These are phyloP conservation scores for Malaclemys terrapin DNA, from an alignment of 2,113 vertebrate species.

Conservation along the genomic window DNA sequence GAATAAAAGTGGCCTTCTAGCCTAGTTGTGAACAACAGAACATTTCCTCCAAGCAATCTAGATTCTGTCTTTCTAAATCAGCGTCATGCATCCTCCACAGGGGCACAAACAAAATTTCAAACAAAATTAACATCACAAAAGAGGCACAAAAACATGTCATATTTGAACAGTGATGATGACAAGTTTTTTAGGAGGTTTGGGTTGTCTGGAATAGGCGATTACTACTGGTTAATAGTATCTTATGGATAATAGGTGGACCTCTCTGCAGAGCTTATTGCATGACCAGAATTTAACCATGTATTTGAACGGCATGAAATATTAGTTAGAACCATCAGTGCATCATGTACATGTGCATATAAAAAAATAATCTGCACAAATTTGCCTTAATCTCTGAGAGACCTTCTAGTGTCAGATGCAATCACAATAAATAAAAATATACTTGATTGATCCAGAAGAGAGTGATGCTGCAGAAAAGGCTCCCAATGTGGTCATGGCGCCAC, in stretches of 20 bases:
- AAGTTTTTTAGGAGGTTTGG: background rate
- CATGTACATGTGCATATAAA: background rate
- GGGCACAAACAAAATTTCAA: background rate
- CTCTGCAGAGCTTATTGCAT: background rate
- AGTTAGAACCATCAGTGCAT: background rate
- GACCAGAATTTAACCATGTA: background rate
- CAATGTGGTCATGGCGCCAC: background rate
- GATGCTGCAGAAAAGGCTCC: background rate
- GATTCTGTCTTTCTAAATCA: background rate
- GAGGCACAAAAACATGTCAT: background rate
- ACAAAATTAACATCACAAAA: background rate
- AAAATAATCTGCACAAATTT: background rate
- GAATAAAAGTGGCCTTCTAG: background rate
- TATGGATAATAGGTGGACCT: background rate
- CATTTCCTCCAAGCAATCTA: background rate
- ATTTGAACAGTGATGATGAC: background rate
- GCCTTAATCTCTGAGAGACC: background rate
- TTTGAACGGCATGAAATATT: background rate
- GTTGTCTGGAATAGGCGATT: background rate
- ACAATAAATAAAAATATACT: background rate
- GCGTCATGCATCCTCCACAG: background rate
- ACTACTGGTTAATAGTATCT: background rate
- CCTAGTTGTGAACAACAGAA: background rate
- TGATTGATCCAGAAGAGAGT: background rate
- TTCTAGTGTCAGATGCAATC: background rate